Evolutionary conservation across 2,888 invertebrate species (phyloP).

Genomic region (Smittia aterrima): DNA sequence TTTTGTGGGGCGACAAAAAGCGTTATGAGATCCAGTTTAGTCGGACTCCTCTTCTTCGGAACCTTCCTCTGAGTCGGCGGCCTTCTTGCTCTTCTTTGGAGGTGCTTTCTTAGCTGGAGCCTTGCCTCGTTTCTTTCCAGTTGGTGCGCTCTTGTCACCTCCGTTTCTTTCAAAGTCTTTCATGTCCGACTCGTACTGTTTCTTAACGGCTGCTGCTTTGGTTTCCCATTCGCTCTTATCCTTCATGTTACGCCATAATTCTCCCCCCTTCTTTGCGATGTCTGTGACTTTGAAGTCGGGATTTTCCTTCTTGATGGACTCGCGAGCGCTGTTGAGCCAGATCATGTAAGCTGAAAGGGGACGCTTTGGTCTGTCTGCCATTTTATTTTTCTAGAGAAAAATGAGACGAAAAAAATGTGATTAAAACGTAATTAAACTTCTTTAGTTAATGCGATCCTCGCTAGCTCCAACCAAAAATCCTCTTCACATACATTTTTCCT

Average conservation of each 20-base stretch:
- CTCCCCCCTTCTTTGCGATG: constrained; percentile 91
- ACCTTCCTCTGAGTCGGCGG: constrained; percentile 17
- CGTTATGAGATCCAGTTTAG: constrained; percentile 1
- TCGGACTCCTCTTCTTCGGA: constrained; percentile 36
- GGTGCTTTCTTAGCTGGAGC: constrained; percentile 10
- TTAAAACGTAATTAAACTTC: background rate
- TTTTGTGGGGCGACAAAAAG: background rate
- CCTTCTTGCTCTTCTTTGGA: constrained; percentile 33
- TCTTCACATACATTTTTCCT: constrained; percentile 1
- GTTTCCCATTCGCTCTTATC: constrained; percentile 66
- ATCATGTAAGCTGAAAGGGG: constrained; percentile 92
- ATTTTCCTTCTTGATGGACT: constrained; percentile 83
- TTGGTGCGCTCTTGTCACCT: constrained; percentile 15
- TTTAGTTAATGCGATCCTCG: background rate
- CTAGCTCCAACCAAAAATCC: background rate
- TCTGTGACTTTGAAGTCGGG: constrained; percentile 91
- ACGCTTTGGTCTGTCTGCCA: constrained; percentile 89
- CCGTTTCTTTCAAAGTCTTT: constrained; percentile 35
- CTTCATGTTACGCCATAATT: constrained; percentile 88
- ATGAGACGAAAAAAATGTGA: constrained; percentile 23
- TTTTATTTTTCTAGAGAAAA: constrained; percentile 55
- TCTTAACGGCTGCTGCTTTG: constrained; percentile 32
- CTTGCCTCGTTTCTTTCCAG: constrained; percentile 32
- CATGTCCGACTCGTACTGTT: constrained; percentile 34
- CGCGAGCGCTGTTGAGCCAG: constrained; percentile 88